Conservation (phyloP, 2,888 invertebrate species). For the Volucella bombylans region DNA sequence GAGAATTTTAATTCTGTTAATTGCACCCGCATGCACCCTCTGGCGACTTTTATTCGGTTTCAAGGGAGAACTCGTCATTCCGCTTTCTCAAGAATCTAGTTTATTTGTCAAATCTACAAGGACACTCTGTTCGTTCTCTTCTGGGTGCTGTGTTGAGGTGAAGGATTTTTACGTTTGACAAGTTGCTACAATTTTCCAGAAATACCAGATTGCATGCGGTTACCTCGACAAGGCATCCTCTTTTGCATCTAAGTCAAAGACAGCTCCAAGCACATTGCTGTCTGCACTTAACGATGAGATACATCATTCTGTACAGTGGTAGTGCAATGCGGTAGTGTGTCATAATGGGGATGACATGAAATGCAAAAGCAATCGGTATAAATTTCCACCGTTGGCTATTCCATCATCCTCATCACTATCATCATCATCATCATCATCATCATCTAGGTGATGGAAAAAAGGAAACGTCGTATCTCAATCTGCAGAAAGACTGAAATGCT, state of each 20-base stretch:
- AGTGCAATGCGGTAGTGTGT: constrained; percentile 29
- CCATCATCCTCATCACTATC: constrained; percentile 36
- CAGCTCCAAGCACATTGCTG: constrained; percentile 64
- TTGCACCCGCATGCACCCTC: constrained; percentile 41
- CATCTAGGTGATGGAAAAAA: constrained; percentile 49
- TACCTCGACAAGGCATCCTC: constrained; percentile 18
- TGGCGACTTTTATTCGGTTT: constrained; percentile 3
- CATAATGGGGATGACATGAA: constrained; percentile 60
- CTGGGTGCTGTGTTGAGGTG: constrained; percentile 36
- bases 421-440: constrained; percentile 45
- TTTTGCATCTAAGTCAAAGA: constrained; percentile 21
- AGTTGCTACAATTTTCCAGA: constrained; percentile 34
- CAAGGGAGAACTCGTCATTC: constrained; percentile 34
- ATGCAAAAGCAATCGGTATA: constrained; percentile 66
- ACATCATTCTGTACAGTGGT: constrained; percentile 35
- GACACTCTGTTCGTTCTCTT: not conserved
- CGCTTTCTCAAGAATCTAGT: constrained; percentile 40
- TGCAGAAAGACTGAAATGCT: constrained; percentile 37
- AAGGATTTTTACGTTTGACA: constrained; percentile 37
- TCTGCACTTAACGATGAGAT: constrained; percentile 50
- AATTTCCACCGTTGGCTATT: constrained; percentile 66
- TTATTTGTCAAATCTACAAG: constrained; percentile 49
- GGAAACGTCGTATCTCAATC: constrained; percentile 16
- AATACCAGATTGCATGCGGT: constrained; percentile 51
- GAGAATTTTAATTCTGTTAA: constrained; percentile 62